Evolutionary conservation across 2,113 vertebrate species (phyloP).

Genomic region (Hoplias malabaricus): DNA sequence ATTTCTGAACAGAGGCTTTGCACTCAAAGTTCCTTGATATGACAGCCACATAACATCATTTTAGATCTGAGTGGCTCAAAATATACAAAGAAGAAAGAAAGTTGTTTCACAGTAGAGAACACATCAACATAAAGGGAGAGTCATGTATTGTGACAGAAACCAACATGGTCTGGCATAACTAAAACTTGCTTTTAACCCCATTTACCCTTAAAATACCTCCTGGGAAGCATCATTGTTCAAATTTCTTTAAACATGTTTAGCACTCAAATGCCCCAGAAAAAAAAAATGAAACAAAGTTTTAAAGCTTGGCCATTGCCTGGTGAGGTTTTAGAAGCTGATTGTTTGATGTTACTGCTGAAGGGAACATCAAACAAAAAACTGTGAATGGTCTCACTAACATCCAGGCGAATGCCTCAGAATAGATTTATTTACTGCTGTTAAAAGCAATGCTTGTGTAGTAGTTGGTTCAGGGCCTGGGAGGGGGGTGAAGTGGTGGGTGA

Average conservation of each 20-base stretch:
- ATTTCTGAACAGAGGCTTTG: constrained; percentile 80
- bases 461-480: background rate
- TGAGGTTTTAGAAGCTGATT: constrained; percentile 34
- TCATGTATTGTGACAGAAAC: constrained; percentile 78
- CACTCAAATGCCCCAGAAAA: constrained; percentile 38
- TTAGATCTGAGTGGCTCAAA: constrained; percentile 34
- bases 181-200: constrained; percentile 71
- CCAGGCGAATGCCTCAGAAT: constrained; percentile 27
- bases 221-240: constrained; percentile 63
- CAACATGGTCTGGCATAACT: constrained; percentile 64
- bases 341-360: constrained; percentile 47
- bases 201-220: constrained; percentile 77
- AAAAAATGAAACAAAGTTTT: constrained; percentile 41
- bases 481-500: background rate
- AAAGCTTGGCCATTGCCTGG: constrained; percentile 18
- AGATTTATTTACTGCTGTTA: constrained; percentile 26
- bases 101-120: constrained; percentile 68
- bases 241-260: constrained; percentile 64
- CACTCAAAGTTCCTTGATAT: constrained; percentile 84
- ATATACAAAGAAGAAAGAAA: constrained; percentile 54
- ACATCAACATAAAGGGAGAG: constrained; percentile 83
- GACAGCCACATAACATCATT: constrained; percentile 83
- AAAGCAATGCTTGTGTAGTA: constrained; percentile 6
- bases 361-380: constrained; percentile 44
- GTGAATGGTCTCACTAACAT: constrained; percentile 37